A percentile compares a stretch with the other conserved stretches of the same genome.
These are phyloP conservation scores for Sparidentex hasta DNA, from an alignment of 2,797 vertebrate species.

Conservation along the genomic window DNA sequence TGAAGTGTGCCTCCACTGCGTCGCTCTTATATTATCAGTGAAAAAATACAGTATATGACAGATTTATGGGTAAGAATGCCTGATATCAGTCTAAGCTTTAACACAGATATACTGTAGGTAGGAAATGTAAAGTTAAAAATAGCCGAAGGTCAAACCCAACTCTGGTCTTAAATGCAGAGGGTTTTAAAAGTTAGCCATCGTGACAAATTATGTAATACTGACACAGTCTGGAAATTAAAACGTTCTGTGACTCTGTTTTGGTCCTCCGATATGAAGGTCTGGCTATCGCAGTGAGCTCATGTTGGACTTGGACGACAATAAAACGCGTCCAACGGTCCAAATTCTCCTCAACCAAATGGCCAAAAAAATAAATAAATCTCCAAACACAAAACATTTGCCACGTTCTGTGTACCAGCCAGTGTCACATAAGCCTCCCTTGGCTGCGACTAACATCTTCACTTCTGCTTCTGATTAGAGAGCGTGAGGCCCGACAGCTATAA, in stretches of 20 bases:
- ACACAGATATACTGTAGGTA: not conserved
- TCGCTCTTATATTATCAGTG: no score
- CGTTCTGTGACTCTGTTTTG: not conserved
- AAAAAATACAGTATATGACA: not conserved
- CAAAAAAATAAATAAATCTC: not conserved
- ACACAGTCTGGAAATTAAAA: not conserved
- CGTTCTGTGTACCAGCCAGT: slow-evolving; percentile 22
- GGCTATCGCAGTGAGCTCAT: not conserved
- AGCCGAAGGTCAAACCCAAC: slow-evolving; percentile 7
- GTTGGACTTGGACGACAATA: slow-evolving; percentile 9
- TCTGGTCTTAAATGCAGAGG: not conserved
- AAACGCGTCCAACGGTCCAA: not conserved
- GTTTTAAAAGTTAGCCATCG: not conserved
- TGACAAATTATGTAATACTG: not conserved
- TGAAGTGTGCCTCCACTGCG: no score
- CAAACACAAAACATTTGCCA: slow-evolving; percentile 18
- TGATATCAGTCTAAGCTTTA: not conserved
- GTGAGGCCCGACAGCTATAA: slow-evolving; percentile 43
- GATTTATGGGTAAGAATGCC: not conserved
- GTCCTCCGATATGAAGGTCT: not conserved
- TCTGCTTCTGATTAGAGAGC: slow-evolving; percentile 76
- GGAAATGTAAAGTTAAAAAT: not conserved
- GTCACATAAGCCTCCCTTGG: slow-evolving; percentile 27
- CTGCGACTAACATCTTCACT: slow-evolving; percentile 49
- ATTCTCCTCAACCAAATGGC: not conserved